A percentile compares a stretch with the other conserved stretches of the same genome.
These are phyloP conservation scores for Drosophila melanogaster DNA, from an alignment of 1,140 invertebrate species.

Conservation along the genomic window Release_6_plus_ISO1_MT NT_033777.3:16756001-16756500, in stretches of 20 bases:
- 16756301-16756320: slow-evolving; percentile 69
- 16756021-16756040: slow-evolving; percentile 56
- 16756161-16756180: slow-evolving; percentile 80
- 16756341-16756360: slow-evolving; percentile 48
- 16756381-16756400: too few relatives aligned
- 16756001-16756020: slow-evolving; percentile 47
- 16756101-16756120: slow-evolving; percentile 73
- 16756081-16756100: slow-evolving; percentile 78
- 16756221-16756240: slow-evolving; percentile 45
- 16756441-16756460: too few relatives aligned
- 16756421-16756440: too few relatives aligned
- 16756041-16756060: slow-evolving; percentile 22
- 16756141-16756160: slow-evolving; percentile 77
- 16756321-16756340: slow-evolving; percentile 76
- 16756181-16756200: slow-evolving; percentile 69
- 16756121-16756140: slow-evolving; percentile 67
- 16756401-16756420: too few relatives aligned
- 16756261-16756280: slow-evolving; percentile 27
- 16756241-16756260: slow-evolving; percentile 43
- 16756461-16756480: too few relatives aligned
- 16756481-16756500: too few relatives aligned
- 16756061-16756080: slow-evolving; percentile 74
- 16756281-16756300: slow-evolving; percentile 66
- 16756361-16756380: slow-evolving; percentile 76
- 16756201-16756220: slow-evolving; percentile 43